A percentile compares a stretch with the other conserved stretches of the same genome.
Conservation (phyloP, 2,888 invertebrate genomes). For the Lacanobia oleracea region DNA sequence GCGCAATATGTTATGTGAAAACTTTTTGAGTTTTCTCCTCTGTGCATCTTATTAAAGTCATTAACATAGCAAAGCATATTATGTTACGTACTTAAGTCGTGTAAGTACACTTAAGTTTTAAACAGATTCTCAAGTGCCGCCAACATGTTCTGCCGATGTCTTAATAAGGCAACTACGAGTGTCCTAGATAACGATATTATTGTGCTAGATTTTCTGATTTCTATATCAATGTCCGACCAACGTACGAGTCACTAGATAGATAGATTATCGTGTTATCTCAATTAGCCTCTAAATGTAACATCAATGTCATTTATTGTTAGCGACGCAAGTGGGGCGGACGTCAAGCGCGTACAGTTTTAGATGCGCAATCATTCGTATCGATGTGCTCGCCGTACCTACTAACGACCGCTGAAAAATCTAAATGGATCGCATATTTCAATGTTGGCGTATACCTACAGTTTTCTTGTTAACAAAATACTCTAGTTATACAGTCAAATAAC, state of each 20-base stretch:
- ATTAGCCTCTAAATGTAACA: slow-evolving; percentile 56
- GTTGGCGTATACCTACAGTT: slow-evolving; percentile 62
- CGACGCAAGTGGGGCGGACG: slow-evolving; percentile 50
- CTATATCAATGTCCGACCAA: slow-evolving; percentile 25
- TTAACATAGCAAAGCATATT: slow-evolving; percentile 4
- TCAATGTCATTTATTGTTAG: slow-evolving; percentile 62
- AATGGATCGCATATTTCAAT: slow-evolving; percentile 67
- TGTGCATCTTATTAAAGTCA: slow-evolving; percentile 14
- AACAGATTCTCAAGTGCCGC: slow-evolving; percentile 14
- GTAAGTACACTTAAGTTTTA: slow-evolving; percentile 18
- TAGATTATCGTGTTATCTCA: slow-evolving; percentile 55
- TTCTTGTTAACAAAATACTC: slow-evolving; percentile 65
- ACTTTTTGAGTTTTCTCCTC: slow-evolving; percentile 19
- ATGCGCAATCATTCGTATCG: slow-evolving; percentile 50
- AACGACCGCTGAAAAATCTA: slow-evolving; percentile 67
- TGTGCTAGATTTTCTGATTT: slow-evolving; percentile 36
- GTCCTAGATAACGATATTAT: slow-evolving; percentile 36
- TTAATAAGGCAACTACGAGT: slow-evolving; percentile 25
- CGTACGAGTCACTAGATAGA: slow-evolving; percentile 22
- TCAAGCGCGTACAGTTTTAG: slow-evolving; percentile 56
- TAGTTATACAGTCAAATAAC: slow-evolving; percentile 36
- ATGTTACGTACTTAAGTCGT: slow-evolving; percentile 1
- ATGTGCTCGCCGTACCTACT: slow-evolving; percentile 45
- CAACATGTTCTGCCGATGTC: slow-evolving; percentile 11
- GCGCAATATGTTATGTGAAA: slow-evolving; percentile 5